Percentiles rank a stretch among this genome's conserved stretches.
Evolutionary conservation across 2,113 vertebrate species (phyloP).

Genomic region (Proteles cristata): DNA sequence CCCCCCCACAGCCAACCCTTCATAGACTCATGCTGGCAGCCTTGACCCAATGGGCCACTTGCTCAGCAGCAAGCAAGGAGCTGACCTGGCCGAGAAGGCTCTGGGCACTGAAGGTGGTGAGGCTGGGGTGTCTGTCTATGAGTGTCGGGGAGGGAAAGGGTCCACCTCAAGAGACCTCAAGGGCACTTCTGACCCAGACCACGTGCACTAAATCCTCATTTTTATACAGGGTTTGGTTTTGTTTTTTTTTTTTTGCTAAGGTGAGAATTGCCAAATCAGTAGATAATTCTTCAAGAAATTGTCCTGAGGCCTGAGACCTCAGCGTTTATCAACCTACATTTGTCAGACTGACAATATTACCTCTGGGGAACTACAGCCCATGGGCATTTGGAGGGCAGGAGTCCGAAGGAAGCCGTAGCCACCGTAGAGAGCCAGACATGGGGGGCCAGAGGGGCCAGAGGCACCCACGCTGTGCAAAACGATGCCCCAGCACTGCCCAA

Average conservation of each 20-base stretch:
- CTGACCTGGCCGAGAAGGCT: neutral
- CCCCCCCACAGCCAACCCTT: neutral
- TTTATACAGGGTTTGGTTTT: too few relatives aligned
- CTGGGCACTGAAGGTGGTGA: conserved; percentile 57
- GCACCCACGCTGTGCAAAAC: neutral
- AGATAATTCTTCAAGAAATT: neutral
- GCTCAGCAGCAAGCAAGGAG: conserved; percentile 45
- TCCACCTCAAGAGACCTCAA: neutral
- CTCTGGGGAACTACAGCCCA: neutral
- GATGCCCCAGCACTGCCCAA: fast-evolving
- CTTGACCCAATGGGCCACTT: conserved; percentile 57
- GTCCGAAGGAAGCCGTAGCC: fast-evolving
- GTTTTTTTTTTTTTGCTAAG: neutral
- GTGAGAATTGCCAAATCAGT: neutral
- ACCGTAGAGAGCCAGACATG: fast-evolving
- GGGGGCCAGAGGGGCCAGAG: fast-evolving
- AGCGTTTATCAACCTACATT: fast-evolving
- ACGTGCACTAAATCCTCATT: neutral
- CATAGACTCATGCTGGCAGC: conserved; percentile 51
- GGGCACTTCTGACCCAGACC: neutral
- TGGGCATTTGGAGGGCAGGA: fast-evolving
- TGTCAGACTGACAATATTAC: neutral
- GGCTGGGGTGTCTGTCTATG: conserved; percentile 55
- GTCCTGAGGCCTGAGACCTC: neutral
- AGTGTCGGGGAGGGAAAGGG: neutral